A percentile compares a stretch with the other conserved stretches of the same genome.
These are phyloP conservation scores for Chymomyza costata DNA, from an alignment of 1,140 invertebrate species.

Conservation along the genomic window DNA sequence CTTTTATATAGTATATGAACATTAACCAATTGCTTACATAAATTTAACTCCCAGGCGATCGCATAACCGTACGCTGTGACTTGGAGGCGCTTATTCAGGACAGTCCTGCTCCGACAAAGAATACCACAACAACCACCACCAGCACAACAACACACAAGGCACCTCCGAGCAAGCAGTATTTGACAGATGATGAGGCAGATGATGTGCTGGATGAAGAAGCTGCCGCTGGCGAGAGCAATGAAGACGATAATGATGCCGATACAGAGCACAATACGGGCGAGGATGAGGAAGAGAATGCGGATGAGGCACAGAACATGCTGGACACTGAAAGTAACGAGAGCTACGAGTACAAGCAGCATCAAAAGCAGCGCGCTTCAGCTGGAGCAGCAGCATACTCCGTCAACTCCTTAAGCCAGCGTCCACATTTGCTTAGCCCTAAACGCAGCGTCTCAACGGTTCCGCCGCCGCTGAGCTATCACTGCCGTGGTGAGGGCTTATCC, in stretches of 20 bases:
- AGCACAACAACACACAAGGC: conserved; percentile 5
- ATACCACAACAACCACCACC: conserved; percentile 2
- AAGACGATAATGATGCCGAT: conserved; percentile 24
- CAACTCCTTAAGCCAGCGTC: too few relatives aligned
- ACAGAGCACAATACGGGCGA: conserved; percentile 15
- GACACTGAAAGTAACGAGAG: conserved; percentile 42
- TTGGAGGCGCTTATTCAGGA: conserved; percentile 83
- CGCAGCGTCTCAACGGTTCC: conserved; percentile 33
- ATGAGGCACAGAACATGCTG: conserved; percentile 52
- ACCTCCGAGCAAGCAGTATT: conserved; percentile 5
- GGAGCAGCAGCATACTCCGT: conserved; percentile 17
- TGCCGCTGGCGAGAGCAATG: conserved; percentile 22
- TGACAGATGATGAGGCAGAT: conserved; percentile 12
- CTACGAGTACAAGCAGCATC: conserved; percentile 36
- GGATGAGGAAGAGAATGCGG: conserved; percentile 35
- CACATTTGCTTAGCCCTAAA: conserved; percentile 15
- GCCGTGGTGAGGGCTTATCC: conserved; percentile 85
- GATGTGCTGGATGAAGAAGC: conserved; percentile 20
- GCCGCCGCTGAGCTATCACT: conserved; percentile 80
- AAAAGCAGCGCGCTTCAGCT: not conserved
- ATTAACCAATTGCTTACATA: not conserved
- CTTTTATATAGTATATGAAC: not conserved
- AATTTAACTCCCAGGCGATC: conserved; percentile 78
- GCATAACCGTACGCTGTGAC: conserved; percentile 86
- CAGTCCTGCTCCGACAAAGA: conserved; percentile 2